A percentile compares a stretch with the other conserved stretches of the same genome.
Conservation (phyloP, 2,113 vertebrate species). For the Mobula hypostoma region DNA sequence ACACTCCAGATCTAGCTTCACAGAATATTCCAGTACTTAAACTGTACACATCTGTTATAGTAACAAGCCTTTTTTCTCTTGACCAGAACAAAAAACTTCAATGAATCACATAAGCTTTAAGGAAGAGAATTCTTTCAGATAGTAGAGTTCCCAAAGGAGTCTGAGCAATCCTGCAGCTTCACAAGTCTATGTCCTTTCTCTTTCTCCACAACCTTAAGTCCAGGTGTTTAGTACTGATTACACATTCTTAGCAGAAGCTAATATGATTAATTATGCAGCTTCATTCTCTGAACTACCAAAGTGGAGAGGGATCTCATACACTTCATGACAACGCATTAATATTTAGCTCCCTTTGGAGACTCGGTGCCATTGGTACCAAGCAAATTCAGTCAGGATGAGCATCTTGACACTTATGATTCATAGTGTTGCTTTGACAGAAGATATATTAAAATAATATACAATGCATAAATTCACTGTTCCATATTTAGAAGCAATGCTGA, state of each 20-base stretch:
- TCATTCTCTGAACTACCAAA: conserved; percentile 49
- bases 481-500: conserved; percentile 22
- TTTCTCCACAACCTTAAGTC: conserved; percentile 40
- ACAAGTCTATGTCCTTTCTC: conserved; percentile 39
- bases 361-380: conserved; percentile 43
- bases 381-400: conserved; percentile 44
- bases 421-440: conserved; percentile 21
- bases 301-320: conserved; percentile 45
- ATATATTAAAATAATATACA: conserved; percentile 32
- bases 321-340: conserved; percentile 52
- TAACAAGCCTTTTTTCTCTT: neutral
- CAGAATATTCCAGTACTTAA: neutral
- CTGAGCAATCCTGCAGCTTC: neutral
- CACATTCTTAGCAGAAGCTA: conserved; percentile 45
- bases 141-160: conserved; percentile 1
- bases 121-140: conserved; percentile 20
- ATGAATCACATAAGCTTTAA: conserved; percentile 16
- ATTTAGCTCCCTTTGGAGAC: conserved; percentile 47
- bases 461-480: conserved; percentile 13
- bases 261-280: conserved; percentile 51
- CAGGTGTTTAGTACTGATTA: conserved; percentile 48
- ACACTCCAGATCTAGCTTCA: conserved; percentile 25
- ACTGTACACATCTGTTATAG: neutral
- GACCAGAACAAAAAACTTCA: neutral
- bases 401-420: conserved; percentile 29